Evolutionary conservation across 2,797 vertebrate genomes (phyloP).

Genomic region (Channa striata): DNA sequence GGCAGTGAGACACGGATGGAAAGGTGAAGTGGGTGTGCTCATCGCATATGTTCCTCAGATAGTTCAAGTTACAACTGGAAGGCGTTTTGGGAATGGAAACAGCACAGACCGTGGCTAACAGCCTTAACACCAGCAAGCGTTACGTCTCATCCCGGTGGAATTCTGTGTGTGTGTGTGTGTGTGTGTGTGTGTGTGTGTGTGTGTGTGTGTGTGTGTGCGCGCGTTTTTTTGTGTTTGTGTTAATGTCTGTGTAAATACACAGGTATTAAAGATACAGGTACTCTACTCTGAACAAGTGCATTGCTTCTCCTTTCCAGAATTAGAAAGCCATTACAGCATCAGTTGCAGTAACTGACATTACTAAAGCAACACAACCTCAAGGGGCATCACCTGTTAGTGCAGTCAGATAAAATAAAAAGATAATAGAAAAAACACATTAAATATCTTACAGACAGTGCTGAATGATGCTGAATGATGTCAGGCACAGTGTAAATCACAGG

Average conservation of each 20-base stretch:
- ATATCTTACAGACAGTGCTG: not conserved
- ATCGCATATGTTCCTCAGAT: constrained; percentile 62
- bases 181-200: constrained; percentile 19
- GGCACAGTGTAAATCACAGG: not conserved
- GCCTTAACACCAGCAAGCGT: constrained; percentile 65
- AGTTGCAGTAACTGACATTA: not conserved
- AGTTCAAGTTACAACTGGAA: constrained; percentile 68
- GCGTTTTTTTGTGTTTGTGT: constrained; percentile 1
- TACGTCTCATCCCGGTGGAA: constrained; percentile 73
- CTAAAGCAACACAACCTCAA: not conserved
- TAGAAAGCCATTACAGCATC: too few species aligned
- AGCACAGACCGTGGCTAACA: constrained; percentile 70
- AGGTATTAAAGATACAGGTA: too few species aligned
- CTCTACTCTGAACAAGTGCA: not conserved
- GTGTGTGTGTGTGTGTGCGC: constrained; percentile 34
- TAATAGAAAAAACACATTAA: not conserved
- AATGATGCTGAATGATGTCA: not conserved
- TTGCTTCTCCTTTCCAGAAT: too few species aligned
- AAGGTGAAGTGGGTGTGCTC: constrained; percentile 8
- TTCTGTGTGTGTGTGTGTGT: constrained; percentile 28
- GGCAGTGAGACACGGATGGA: not conserved
- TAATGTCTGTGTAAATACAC: too few species aligned
- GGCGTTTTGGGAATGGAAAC: constrained; percentile 71
- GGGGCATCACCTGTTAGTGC: not conserved
- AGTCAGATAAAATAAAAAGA: too few species aligned